Evolutionary conservation across 2,888 invertebrate species (phyloP).

Genomic region (Nasonia oneida): DNA sequence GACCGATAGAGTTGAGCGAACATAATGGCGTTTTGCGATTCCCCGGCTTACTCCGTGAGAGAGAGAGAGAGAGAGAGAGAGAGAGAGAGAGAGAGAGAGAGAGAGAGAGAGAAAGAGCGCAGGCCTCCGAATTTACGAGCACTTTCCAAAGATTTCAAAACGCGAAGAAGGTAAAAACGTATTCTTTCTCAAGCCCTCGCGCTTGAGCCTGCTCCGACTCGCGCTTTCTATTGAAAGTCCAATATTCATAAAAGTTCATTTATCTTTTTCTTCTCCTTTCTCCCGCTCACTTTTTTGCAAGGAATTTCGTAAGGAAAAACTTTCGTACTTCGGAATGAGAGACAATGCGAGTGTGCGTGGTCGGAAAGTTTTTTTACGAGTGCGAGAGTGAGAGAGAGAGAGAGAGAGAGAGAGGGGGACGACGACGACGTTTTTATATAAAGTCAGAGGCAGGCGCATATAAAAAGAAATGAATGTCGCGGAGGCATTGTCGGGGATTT

Average conservation of each 20-base stretch:
- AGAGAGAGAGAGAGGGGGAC: too few species aligned
- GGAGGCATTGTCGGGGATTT: constrained; percentile 27
- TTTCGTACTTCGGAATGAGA: constrained; percentile 13
- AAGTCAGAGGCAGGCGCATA: constrained; percentile 20
- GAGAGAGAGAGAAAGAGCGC: not conserved
- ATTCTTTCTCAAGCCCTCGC: not conserved
- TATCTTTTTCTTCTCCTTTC: constrained; percentile 24
- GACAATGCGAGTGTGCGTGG: constrained; percentile 9
- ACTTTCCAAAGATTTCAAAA: constrained; percentile 24
- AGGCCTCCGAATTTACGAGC: not conserved
- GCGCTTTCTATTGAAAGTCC: constrained; percentile 26
- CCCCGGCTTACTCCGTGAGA: not conserved
- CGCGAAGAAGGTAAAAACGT: constrained; percentile 28
- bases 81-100: not conserved
- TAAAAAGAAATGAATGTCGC: constrained; percentile 32
- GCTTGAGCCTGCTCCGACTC: not conserved
- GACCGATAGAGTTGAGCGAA: constrained; percentile 23
- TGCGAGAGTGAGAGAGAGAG: too few species aligned
- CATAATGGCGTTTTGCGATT: constrained; percentile 17
- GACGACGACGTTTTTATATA: constrained; percentile 30
- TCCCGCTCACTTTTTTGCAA: not conserved
- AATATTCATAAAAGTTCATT: constrained; percentile 29
- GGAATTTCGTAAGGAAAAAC: constrained; percentile 25
- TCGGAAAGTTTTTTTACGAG: constrained; percentile 29
- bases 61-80: not conserved